Evolutionary conservation across 2,113 vertebrate genomes (phyloP).

Genomic region (Cottus gobio): DNA sequence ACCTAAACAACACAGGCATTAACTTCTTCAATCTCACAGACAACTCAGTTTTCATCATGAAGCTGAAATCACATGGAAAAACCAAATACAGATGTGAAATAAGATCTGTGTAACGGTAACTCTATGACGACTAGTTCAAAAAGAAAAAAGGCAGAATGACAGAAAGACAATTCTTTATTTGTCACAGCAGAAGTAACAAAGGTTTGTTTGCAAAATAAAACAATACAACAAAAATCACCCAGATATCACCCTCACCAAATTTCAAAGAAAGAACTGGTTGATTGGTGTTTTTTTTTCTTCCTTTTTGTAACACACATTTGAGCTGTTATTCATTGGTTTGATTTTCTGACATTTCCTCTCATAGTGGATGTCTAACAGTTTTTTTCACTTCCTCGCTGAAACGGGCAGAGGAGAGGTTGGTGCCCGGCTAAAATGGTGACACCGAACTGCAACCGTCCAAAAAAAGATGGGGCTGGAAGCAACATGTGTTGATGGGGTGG

Average conservation of each 20-base stretch:
- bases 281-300: constrained; percentile 52
- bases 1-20: background rate
- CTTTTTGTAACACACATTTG: constrained; percentile 57
- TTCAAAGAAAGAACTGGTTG: constrained; percentile 53
- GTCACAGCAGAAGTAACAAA: constrained; percentile 84
- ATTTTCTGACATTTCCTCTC: constrained; percentile 41
- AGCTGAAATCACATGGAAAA: background rate
- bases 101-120: background rate
- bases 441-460: constrained; percentile 55
- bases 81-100: background rate
- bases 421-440: constrained; percentile 44
- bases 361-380: constrained; percentile 22
- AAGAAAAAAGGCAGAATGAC: constrained; percentile 29
- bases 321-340: constrained; percentile 37
- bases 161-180: constrained; percentile 82
- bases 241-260: constrained; percentile 62
- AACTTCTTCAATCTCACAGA: background rate
- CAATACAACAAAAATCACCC: constrained; percentile 56
- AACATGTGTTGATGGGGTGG: background rate
- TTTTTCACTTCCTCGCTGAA: constrained; percentile 35
- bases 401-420: constrained; percentile 35
- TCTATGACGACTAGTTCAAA: background rate
- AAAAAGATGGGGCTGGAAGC: constrained; percentile 40
- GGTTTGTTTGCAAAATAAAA: constrained; percentile 74
- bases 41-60: background rate